Evolutionary conservation across 2,113 vertebrate genomes (phyloP).

Genomic region (Poeciliopsis retropinna): DNA sequence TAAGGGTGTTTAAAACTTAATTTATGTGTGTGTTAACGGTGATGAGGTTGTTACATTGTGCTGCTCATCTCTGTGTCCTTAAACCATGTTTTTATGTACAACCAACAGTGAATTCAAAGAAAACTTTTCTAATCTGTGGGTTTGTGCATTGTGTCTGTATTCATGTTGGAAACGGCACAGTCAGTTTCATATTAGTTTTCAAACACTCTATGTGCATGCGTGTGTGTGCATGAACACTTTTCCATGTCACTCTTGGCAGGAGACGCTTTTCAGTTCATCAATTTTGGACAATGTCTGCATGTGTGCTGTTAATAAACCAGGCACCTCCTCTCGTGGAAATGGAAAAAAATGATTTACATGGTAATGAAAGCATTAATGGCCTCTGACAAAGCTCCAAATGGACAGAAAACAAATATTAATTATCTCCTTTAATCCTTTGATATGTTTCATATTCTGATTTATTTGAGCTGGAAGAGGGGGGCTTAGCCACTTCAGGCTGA

Average conservation of each 20-base stretch:
- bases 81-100: constrained; percentile 16
- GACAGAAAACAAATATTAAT: constrained; percentile 61
- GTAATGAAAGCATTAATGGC: constrained; percentile 47
- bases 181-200: constrained; percentile 9
- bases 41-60: constrained; percentile 23
- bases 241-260: neutral
- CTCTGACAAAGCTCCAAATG: constrained; percentile 50
- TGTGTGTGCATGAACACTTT: neutral
- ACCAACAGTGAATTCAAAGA: constrained; percentile 31
- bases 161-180: neutral
- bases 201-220: neutral
- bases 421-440: constrained; percentile 49
- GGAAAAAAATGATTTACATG: constrained; percentile 53
- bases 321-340: constrained; percentile 55
- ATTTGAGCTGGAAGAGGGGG: neutral
- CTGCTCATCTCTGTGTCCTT: constrained; percentile 22
- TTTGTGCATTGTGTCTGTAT: constrained; percentile 2
- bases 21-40: constrained; percentile 26
- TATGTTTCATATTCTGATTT: constrained; percentile 29
- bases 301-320: constrained; percentile 46
- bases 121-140: constrained; percentile 16
- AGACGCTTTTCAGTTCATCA: constrained; percentile 40
- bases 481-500: constrained; percentile 6
- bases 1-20: neutral
- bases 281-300: constrained; percentile 20